phyloP scores from a whole-genome alignment of 2,797 vertebrate genomes.

The Eulemur rubriventer region DNA sequence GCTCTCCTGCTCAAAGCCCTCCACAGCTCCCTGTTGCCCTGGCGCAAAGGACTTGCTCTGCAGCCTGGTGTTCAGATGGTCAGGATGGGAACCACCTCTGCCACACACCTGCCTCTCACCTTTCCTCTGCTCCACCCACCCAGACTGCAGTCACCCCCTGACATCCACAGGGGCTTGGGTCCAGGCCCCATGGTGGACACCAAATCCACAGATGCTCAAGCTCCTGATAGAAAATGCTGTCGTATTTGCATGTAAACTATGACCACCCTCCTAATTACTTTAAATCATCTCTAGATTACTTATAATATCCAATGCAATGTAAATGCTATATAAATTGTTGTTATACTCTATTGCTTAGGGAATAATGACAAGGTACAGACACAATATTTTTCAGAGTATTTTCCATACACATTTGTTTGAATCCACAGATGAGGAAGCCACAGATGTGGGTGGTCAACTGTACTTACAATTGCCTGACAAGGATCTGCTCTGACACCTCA shows the following conservation, averaged over 20 bases:
- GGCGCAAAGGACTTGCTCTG: background rate
- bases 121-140: background rate
- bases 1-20: background rate
- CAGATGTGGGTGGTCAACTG: no score
- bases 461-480: background rate
- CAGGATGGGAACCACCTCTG: background rate
- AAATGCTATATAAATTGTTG: background rate
- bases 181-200: no score
- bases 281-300: background rate
- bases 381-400: background rate
- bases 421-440: background rate
- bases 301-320: background rate
- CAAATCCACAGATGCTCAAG: background rate
- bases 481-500: background rate
- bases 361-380: background rate
- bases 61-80: background rate
- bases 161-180: background rate
- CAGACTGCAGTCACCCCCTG: background rate
- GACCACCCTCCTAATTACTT: background rate
- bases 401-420: background rate
- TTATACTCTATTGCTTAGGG: background rate
- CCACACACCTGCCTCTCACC: accelerated
- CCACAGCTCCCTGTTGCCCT: accelerated
- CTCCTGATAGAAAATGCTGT: background rate
- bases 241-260: background rate